Evolutionary conservation across 2,113 vertebrate species (phyloP).

Genomic region (Equus przewalskii): DNA sequence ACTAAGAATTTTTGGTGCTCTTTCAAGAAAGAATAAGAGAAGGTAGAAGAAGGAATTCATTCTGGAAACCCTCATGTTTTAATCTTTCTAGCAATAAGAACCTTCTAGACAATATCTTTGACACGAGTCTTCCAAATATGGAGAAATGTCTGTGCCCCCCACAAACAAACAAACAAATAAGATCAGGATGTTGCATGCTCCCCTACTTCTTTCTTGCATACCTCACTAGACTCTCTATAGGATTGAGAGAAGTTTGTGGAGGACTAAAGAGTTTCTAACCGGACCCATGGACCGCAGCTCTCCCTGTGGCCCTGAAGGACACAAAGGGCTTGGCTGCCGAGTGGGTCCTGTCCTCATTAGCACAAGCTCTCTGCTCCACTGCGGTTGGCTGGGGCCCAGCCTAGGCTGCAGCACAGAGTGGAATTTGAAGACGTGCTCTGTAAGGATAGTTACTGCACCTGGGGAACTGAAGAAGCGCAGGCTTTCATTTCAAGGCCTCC

Average conservation of each 20-base stretch:
- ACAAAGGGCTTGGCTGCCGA: neutral
- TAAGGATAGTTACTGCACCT: neutral
- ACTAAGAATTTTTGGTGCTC: neutral
- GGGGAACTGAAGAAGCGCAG: neutral
- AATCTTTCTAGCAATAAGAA: neutral
- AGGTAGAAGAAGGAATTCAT: slow-evolving; percentile 19
- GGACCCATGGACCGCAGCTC: neutral
- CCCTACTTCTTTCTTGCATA: neutral
- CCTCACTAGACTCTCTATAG: neutral
- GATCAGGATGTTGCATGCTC: neutral
- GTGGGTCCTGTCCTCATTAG: neutral
- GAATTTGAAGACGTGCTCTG: neutral
- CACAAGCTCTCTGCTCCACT: neutral
- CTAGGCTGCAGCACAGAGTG: neutral
- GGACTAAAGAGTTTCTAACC: neutral
- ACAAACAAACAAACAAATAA: neutral
- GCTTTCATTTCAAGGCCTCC: neutral
- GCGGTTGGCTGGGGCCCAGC: neutral
- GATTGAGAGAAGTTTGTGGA: neutral
- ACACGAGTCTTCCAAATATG: neutral
- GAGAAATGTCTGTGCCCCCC: neutral
- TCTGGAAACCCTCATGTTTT: neutral
- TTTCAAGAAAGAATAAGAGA: slow-evolving; percentile 26
- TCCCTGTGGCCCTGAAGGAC: neutral
- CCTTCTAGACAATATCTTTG: neutral